Evolutionary conservation across 2,888 invertebrate species (phyloP).

Genomic region (Tipula helvola): DNA sequence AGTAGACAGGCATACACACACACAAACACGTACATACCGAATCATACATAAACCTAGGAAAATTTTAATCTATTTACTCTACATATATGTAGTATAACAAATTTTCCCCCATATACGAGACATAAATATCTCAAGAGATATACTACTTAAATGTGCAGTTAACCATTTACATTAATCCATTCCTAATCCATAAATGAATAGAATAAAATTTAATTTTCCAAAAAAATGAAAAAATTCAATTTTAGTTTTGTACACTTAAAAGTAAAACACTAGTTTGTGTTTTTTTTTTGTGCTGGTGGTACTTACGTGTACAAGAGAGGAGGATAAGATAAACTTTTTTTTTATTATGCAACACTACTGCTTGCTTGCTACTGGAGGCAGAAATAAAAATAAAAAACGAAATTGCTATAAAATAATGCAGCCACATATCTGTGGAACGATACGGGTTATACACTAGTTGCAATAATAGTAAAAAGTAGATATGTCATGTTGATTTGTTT

Average conservation of each 20-base stretch:
- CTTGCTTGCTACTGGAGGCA: not conserved
- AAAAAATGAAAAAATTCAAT: not conserved
- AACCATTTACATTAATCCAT: conserved; percentile 4
- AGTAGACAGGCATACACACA: not conserved
- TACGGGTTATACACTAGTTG: not conserved
- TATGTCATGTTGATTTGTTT: not conserved
- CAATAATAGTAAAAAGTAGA: not conserved
- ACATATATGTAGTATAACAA: not conserved
- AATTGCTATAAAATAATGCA: not conserved
- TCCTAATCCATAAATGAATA: conserved; percentile 4
- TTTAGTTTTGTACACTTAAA: not conserved
- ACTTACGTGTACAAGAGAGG: not conserved
- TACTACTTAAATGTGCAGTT: not conserved
- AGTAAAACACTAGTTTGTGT: not conserved
- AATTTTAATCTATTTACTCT: not conserved
- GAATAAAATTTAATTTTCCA: not conserved
- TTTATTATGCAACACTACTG: not conserved
- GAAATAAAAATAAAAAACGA: not conserved
- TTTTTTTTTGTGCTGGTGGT: not conserved
- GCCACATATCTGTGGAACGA: not conserved
- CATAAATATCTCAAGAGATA: not conserved
- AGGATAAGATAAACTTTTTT: not conserved
- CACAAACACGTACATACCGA: not conserved
- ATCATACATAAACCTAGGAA: not conserved
- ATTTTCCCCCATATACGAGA: not conserved